These are phyloP conservation scores for Oscheius sp. DNA, from an alignment of 2,888 invertebrate species.

Conservation along the genomic window DNA sequence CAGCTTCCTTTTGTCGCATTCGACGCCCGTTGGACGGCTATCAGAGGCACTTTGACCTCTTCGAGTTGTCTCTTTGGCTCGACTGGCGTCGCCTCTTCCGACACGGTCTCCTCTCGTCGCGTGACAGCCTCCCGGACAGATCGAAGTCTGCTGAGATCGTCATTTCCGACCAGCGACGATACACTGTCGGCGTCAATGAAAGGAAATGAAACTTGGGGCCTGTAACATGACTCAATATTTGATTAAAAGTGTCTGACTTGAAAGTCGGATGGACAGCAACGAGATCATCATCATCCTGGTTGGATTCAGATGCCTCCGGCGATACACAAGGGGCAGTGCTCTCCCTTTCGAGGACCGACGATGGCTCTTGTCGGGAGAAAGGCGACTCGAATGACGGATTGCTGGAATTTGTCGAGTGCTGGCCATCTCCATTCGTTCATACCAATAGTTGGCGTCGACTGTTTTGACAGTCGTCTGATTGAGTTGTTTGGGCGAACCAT, in stretches of 20 bases:
- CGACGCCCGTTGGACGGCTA: conserved; percentile 58
- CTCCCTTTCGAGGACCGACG: conserved; percentile 64
- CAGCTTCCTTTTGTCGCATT: conserved; percentile 47
- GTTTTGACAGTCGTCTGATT: neutral
- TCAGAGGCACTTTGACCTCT: conserved; percentile 44
- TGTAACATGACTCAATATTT: conserved; percentile 20
- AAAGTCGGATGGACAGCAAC: conserved; percentile 43
- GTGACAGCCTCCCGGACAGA: conserved; percentile 20
- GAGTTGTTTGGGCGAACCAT: neutral
- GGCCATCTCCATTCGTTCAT: neutral
- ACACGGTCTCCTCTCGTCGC: neutral
- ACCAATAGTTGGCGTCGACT: conserved; percentile 17
- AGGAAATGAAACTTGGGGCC: conserved; percentile 60
- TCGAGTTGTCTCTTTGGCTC: conserved; percentile 10
- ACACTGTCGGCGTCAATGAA: conserved; percentile 71
- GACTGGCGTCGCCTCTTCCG: conserved; percentile 8
- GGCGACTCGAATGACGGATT: conserved; percentile 48
- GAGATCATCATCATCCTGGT: conserved; percentile 37
- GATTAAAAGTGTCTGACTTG: conserved; percentile 31
- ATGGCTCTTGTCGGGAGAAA: conserved; percentile 55
- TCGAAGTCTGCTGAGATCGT: conserved; percentile 47
- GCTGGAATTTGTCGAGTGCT: conserved; percentile 36
- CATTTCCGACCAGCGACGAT: conserved; percentile 59
- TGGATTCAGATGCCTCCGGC: conserved; percentile 50
- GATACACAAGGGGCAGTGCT: conserved; percentile 62